A percentile compares a stretch with the other conserved stretches of the same genome.
phyloP scores from a whole-genome alignment of 2,113 vertebrate genomes.

The Rana temporaria region DNA sequence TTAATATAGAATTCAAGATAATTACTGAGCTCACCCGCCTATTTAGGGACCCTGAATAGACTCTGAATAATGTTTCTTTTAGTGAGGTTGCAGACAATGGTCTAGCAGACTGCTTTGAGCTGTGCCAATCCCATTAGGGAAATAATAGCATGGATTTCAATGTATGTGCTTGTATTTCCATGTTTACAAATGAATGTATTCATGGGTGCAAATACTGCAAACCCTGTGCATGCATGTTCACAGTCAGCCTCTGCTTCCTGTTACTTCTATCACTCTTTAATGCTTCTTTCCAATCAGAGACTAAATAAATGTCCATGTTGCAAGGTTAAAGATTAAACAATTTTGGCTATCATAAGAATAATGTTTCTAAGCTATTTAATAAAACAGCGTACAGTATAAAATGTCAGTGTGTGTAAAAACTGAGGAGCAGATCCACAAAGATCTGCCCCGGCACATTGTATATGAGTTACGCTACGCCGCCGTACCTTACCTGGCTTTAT shows the following conservation, averaged over 20 bases:
- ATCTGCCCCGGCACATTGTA: no score
- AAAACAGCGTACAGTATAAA: no score
- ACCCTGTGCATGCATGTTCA: background rate
- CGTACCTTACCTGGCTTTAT: no score
- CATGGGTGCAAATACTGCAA: conserved; percentile 41
- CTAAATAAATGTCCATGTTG: no score
- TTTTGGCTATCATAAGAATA: no score
- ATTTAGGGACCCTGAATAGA: conserved; percentile 77
- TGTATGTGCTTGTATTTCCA: conserved; percentile 54
- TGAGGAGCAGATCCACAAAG: no score
- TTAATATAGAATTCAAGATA: conserved; percentile 80
- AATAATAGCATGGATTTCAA: conserved; percentile 72
- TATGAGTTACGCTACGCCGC: no score
- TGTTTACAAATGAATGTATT: conserved; percentile 55
- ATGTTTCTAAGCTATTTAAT: no score
- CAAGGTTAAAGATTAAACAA: no score
- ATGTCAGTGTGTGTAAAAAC: no score
- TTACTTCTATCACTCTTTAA: conserved; percentile 6
- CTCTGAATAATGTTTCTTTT: conserved; percentile 87
- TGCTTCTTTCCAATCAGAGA: conserved; percentile 30
- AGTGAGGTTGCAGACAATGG: conserved; percentile 77
- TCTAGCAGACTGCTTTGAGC: conserved; percentile 75
- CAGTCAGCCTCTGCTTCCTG: conserved; percentile 51
- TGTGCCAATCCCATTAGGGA: conserved; percentile 82
- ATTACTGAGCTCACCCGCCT: conserved; percentile 80